A percentile compares a stretch with the other conserved stretches of the same genome.
Evolutionary conservation across 2,888 invertebrate species (phyloP).

Genomic region (Bhutanitis thaidina): DNA sequence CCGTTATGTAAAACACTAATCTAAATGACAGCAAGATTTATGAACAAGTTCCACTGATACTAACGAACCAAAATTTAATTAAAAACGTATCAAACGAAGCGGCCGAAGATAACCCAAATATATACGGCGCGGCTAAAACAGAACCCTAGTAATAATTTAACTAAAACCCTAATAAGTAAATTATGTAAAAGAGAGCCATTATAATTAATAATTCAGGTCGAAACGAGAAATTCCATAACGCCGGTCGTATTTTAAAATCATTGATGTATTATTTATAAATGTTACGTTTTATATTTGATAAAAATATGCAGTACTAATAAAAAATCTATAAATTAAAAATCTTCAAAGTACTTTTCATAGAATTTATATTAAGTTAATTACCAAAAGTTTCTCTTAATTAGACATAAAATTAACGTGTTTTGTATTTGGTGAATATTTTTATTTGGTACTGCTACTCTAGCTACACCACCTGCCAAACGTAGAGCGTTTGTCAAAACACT

Average conservation of each 20-base stretch:
- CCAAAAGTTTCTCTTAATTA: too few relatives aligned
- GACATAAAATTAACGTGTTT: too few relatives aligned
- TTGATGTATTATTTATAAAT: not conserved
- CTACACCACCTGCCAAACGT: too few relatives aligned
- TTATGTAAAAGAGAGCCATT: conserved; percentile 70
- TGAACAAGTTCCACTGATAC: conserved; percentile 42
- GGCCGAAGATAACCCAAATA: conserved; percentile 52
- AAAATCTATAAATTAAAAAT: too few relatives aligned
- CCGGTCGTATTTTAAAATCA: conserved; percentile 31
- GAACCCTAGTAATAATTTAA: conserved; percentile 60
- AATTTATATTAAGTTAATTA: too few relatives aligned
- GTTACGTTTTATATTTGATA: too few relatives aligned
- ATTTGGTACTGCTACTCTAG: too few relatives aligned
- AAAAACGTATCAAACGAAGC: conserved; percentile 53
- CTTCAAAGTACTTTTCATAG: too few relatives aligned
- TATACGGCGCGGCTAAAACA: conserved; percentile 75
- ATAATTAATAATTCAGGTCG: conserved; percentile 70
- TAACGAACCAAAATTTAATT: conserved; percentile 68
- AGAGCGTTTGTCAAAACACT: too few relatives aligned
- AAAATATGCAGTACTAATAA: too few relatives aligned
- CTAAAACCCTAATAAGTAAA: conserved; percentile 69
- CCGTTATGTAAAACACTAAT: too few relatives aligned
- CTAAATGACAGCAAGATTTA: conserved; percentile 25
- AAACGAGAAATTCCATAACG: conserved; percentile 40
- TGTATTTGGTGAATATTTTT: too few relatives aligned